Conservation (phyloP, 2,113 vertebrate species). For the Phainopepla nitens region DNA sequence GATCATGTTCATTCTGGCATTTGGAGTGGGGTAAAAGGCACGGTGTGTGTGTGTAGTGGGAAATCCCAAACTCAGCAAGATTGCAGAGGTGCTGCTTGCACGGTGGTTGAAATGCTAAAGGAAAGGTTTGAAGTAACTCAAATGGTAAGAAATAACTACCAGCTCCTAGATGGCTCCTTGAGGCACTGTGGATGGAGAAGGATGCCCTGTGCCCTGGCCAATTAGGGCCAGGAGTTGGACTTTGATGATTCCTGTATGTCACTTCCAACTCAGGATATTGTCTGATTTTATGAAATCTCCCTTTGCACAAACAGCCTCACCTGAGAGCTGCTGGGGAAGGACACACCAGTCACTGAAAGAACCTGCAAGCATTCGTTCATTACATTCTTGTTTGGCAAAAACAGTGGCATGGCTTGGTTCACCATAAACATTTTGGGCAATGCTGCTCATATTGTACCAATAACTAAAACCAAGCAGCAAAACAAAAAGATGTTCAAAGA, state of each 20-base stretch:
- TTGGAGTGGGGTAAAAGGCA: background rate
- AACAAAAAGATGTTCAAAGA: background rate
- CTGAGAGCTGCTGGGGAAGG: background rate
- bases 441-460: background rate
- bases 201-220: background rate
- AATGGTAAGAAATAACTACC: background rate
- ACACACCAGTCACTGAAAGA: rapidly evolving
- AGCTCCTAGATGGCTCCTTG: background rate
- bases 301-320: background rate
- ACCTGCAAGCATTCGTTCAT: background rate
- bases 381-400: background rate
- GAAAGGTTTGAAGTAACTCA: background rate
- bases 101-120: background rate
- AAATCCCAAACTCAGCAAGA: background rate
- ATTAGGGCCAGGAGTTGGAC: background rate
- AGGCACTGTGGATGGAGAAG: background rate
- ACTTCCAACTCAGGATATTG: background rate
- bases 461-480: background rate
- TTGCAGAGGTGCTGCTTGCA: background rate
- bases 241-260: background rate
- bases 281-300: background rate
- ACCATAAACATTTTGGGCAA: background rate
- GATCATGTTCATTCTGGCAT: background rate
- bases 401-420: background rate
- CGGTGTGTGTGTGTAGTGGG: background rate